phyloP scores from a whole-genome alignment of 2,797 vertebrate species.

The Gouania willdenowi region DNA sequence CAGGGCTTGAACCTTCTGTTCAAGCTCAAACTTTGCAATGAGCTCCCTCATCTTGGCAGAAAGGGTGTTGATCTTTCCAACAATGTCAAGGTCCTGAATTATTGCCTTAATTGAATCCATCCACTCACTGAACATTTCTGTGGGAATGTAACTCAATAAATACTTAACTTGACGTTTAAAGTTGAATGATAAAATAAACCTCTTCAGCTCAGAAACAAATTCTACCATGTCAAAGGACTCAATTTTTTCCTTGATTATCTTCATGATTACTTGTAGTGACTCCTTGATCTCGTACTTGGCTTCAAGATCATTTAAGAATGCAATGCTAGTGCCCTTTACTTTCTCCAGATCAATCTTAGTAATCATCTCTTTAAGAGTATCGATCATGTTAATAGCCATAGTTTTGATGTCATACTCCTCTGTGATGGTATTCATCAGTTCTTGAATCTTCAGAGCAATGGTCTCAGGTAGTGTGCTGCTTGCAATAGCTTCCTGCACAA shows the following conservation, averaged over 20 bases:
- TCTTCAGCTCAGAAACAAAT: slow-evolving; percentile 62
- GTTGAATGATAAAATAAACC: slow-evolving; percentile 48
- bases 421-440: slow-evolving; percentile 73
- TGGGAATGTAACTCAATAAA: slow-evolving; percentile 52
- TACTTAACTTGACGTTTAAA: slow-evolving; percentile 45
- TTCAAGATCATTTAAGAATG: slow-evolving; percentile 78
- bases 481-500: slow-evolving; percentile 70
- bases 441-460: slow-evolving; percentile 72
- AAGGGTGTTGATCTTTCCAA: slow-evolving; percentile 73
- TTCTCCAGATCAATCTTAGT: slow-evolving; percentile 71
- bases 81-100: slow-evolving; percentile 74
- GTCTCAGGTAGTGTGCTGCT: slow-evolving; percentile 60
- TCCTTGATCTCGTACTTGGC: slow-evolving; percentile 67
- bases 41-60: slow-evolving; percentile 67
- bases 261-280: slow-evolving; percentile 59
- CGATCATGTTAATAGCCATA: slow-evolving; percentile 66
- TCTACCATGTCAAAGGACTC: slow-evolving; percentile 65
- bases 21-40: slow-evolving; percentile 74
- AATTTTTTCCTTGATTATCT: slow-evolving; percentile 63
- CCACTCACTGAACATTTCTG: slow-evolving; percentile 54
- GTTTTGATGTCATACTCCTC: slow-evolving; percentile 74
- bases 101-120: slow-evolving; percentile 50
- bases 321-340: slow-evolving; percentile 63
- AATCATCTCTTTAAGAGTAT: slow-evolving; percentile 62
- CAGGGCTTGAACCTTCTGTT: slow-evolving; percentile 74